Base-by-base conservation (phyloP, 1,140 invertebrate genomes). In the Hyphantria cunea region DNA sequence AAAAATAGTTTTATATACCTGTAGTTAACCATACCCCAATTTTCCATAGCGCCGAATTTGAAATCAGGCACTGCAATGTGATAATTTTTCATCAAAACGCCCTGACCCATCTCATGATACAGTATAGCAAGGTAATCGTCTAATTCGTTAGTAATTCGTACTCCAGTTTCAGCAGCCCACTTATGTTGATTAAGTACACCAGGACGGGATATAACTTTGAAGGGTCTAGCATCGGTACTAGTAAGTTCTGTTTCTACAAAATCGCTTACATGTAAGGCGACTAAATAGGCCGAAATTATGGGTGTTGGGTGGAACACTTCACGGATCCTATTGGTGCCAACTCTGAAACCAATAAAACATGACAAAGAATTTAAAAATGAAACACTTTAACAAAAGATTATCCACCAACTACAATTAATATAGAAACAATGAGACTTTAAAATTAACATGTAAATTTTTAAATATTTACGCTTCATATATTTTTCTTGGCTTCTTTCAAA, bases 191-290 rank as follows among this genome's bases (percentile, higher is more conserved):
- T 33, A 0, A 12, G 61, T 4, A 72, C 78, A 11, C 84, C 85
- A 58, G 71, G 72, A n/a, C 87, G 78, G 32, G 86, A 87, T n/a
- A 90, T 74, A 14, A 90, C 84, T 44, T 69, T 83, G 45, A 95
- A 92, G 0, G 93, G 92, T 50, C 92, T 93, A 0, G 73, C 58
- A 0, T 67, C 41, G 3, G 75, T 79, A 6, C 69, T 71, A 6
- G 78, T 70, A 3, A 10, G 0, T 50, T 63, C 72, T 0, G 86
- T 90, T 0, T 71, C 82, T 0, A 76, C 72, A 33, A 97, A 97
- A 69, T 98, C 95, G 14, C 95, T 96, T 0, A 98, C 93, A n/a
- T 96, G 92, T 82, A 97, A 96, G 3, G 97, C 97, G 8, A 98
- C 90, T 0, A 98, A 82, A 70, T 98, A 98, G 0, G 96, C 95